Percentiles rank a stretch among this genome's conserved stretches.
Conservation (phyloP, 2,888 invertebrate genomes). For the Gnatocerus cornutus region DNA sequence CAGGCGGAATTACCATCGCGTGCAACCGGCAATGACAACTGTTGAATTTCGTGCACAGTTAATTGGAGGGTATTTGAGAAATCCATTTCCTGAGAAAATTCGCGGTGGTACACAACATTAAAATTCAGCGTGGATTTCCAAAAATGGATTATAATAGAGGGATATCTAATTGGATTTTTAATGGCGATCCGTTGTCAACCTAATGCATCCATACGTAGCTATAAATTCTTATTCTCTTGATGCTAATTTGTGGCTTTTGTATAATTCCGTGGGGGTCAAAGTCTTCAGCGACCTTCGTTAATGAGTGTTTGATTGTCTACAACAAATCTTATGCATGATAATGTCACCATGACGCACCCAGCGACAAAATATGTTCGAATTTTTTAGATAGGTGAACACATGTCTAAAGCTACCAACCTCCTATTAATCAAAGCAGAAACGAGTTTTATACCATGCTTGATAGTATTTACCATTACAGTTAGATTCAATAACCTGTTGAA, state of each 20-base stretch:
- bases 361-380: slow-evolving; percentile 14
- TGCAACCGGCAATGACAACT: slow-evolving; percentile 7
- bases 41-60: slow-evolving; percentile 1
- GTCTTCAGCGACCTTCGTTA: slow-evolving; percentile 29
- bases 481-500: slow-evolving; percentile 49
- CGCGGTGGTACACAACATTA: background rate
- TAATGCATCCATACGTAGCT: slow-evolving; percentile 17
- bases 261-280: slow-evolving; percentile 20
- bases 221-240: slow-evolving; percentile 21
- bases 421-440: slow-evolving; percentile 46
- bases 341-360: slow-evolving; percentile 27
- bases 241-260: slow-evolving; percentile 29
- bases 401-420: slow-evolving; percentile 41
- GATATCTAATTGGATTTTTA: slow-evolving; percentile 15
- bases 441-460: slow-evolving; percentile 36
- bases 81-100: background rate
- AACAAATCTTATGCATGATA: slow-evolving; percentile 24
- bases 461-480: slow-evolving; percentile 47
- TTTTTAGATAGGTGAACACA: slow-evolving; percentile 28
- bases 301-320: slow-evolving; percentile 30
- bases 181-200: slow-evolving; percentile 21
- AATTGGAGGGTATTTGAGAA: slow-evolving; percentile 3
- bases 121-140: background rate
- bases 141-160: slow-evolving; percentile 6
- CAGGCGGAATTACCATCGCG: slow-evolving; percentile 3